These are phyloP conservation scores for Lamprotornis superbus DNA, from an alignment of 2,113 vertebrate species.

Conservation along the genomic window DNA sequence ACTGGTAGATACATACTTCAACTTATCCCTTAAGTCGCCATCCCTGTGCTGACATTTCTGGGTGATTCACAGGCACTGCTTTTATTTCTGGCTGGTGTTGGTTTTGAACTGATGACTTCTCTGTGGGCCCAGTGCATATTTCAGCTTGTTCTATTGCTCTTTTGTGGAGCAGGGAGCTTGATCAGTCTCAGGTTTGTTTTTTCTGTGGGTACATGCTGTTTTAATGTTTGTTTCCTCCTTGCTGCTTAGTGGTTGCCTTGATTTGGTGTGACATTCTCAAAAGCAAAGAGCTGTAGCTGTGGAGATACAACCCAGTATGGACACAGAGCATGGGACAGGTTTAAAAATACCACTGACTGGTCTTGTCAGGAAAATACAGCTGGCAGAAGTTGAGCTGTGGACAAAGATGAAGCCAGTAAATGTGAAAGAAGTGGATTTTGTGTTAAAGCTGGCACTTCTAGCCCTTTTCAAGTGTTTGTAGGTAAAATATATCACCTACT, in stretches of 20 bases:
- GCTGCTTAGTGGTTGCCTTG: neutral
- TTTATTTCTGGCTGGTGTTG: neutral
- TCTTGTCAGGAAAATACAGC: neutral
- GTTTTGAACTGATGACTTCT: neutral
- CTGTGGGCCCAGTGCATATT: neutral
- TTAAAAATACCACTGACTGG: neutral
- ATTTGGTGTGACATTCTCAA: neutral
- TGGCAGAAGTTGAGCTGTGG: neutral
- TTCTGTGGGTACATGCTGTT: neutral
- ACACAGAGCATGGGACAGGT: neutral
- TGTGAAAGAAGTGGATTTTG: neutral
- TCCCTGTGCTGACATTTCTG: neutral
- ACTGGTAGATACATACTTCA: neutral
- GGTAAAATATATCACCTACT: neutral
- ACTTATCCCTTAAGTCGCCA: neutral
- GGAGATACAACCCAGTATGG: neutral
- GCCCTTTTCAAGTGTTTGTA: neutral
- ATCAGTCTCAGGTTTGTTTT: neutral
- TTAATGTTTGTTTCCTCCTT: neutral
- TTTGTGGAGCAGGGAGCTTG: neutral
- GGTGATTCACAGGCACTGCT: neutral
- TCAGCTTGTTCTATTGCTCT: neutral
- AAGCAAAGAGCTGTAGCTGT: neutral
- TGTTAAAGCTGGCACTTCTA: neutral
- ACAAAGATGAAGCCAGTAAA: neutral